Evolutionary conservation across 2,888 invertebrate species (phyloP).

Genomic region (Philopedon plagiatum): DNA sequence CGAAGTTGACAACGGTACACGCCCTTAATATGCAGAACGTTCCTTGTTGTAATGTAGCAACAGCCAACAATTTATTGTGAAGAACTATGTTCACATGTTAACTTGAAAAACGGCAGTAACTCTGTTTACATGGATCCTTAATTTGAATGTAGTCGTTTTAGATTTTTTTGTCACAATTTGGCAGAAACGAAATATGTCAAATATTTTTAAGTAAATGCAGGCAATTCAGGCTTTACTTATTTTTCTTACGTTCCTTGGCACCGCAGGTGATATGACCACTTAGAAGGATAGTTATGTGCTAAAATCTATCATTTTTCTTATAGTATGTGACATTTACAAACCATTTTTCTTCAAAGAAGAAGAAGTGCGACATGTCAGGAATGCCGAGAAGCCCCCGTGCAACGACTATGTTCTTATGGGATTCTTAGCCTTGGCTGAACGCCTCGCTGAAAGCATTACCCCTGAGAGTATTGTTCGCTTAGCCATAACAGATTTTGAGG

Average conservation of each 20-base stretch:
- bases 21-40: too few species aligned
- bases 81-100: too few species aligned
- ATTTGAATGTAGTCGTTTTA: too few species aligned
- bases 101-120: too few species aligned
- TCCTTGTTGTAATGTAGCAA: too few species aligned
- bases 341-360: constrained; percentile 48
- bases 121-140: too few species aligned
- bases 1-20: too few species aligned
- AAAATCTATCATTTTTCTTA: background rate
- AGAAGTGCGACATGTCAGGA: constrained; percentile 44
- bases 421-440: constrained; percentile 70
- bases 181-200: background rate
- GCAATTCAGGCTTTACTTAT: background rate
- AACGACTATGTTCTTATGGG: constrained; percentile 68
- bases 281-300: background rate
- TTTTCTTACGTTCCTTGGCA: background rate
- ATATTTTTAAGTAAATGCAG: constrained; percentile 8
- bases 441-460: constrained; percentile 71
- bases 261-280: background rate
- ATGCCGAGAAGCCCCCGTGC: constrained; percentile 53
- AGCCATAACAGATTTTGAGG: constrained; percentile 64
- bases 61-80: too few species aligned
- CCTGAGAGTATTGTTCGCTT: constrained; percentile 72
- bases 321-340: constrained; percentile 26
- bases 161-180: background rate